Conservation (phyloP, 1,140 invertebrate species). For the Mya arenaria region DNA sequence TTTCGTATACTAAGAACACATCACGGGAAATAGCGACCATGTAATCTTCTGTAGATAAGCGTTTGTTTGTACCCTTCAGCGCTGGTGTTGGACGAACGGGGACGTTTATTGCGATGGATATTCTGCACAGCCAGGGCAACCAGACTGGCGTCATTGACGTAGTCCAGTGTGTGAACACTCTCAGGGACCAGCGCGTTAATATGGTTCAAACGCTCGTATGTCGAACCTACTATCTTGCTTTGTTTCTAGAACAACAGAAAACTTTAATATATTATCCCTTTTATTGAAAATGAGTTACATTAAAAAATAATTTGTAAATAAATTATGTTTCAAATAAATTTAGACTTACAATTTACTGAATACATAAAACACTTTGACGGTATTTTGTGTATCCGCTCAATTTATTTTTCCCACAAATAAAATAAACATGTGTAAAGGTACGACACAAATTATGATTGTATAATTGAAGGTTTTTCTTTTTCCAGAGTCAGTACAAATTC, state of each 20-base stretch:
- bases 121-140: conserved; percentile 18
- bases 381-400: neutral
- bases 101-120: conserved; percentile 92
- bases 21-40: neutral
- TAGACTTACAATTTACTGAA: neutral
- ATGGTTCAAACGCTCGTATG: conserved; percentile 45
- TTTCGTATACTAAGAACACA: neutral
- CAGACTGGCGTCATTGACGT: conserved; percentile 24
- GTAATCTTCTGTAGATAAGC: neutral
- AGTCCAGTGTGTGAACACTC: neutral
- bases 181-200: conserved; percentile 43
- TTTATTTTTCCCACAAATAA: neutral
- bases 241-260: neutral
- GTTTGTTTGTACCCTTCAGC: conserved; percentile 63
- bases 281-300: neutral
- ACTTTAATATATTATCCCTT: neutral
- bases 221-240: neutral
- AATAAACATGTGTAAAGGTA: neutral
- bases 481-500: conserved; percentile 7
- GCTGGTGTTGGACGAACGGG: conserved; percentile 98
- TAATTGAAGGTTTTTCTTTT: neutral
- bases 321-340: too few species aligned
- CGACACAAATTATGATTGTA: neutral
- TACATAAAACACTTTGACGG: neutral
- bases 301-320: neutral